Conservation (phyloP, 2,888 invertebrate species). For the Leptopterna dolabrata region DNA sequence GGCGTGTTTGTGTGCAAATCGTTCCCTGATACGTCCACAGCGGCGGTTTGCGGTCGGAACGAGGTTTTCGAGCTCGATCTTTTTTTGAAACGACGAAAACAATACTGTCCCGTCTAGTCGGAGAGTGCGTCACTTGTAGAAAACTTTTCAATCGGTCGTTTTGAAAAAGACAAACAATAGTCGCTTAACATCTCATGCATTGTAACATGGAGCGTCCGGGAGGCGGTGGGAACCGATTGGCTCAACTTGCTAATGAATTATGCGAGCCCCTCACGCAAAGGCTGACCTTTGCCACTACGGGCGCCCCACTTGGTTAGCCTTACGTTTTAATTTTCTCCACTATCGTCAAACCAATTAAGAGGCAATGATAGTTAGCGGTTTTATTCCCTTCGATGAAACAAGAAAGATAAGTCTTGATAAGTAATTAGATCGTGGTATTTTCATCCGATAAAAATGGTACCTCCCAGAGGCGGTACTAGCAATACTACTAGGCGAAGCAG, state of each 20-base stretch:
- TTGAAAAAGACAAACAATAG: neutral
- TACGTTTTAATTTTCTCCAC: neutral
- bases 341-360: neutral
- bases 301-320: neutral
- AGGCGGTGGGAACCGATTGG: neutral
- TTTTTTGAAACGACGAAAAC: neutral
- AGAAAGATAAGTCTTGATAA: neutral
- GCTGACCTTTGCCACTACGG: neutral
- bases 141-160: neutral
- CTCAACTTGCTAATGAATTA: slow-evolving; percentile 4
- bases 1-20: slow-evolving; percentile 7
- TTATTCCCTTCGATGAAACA: neutral
- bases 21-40: neutral
- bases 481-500: no score
- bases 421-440: neutral
- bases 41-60: neutral
- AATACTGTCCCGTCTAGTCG: neutral
- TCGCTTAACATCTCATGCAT: neutral
- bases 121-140: neutral
- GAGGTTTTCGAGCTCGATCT: neutral
- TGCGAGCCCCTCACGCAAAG: neutral
- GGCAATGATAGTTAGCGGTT: neutral
- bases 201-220: neutral
- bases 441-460: no score
- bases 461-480: no score